These are phyloP conservation scores for Drosophila arizonae DNA, from an alignment of 1,140 invertebrate species.

Conservation along the genomic window DNA sequence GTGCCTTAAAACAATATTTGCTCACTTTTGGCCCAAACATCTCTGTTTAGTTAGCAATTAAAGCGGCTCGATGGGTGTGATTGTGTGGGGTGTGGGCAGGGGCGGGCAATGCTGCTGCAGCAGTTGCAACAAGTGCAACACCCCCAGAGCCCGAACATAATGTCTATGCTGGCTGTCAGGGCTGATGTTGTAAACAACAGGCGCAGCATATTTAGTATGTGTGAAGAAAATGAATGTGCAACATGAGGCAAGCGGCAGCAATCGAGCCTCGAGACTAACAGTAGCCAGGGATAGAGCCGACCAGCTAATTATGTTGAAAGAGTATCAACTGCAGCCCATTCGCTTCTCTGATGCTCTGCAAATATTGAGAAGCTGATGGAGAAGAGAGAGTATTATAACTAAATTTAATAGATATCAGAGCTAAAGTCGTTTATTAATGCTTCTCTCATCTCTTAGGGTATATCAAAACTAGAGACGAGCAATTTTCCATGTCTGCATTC, in stretches of 20 bases:
- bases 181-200: constrained; percentile 74
- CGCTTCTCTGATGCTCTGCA: background rate
- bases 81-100: no score
- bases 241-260: constrained; percentile 24
- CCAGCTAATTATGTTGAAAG: constrained; percentile 62
- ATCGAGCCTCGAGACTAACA: constrained; percentile 49
- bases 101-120: background rate
- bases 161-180: constrained; percentile 44
- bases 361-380: no score
- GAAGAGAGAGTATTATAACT: no score
- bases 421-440: no score
- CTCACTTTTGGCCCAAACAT: constrained; percentile 33
- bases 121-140: constrained; percentile 18
- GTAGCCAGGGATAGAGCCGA: constrained; percentile 50
- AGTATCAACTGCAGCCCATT: background rate
- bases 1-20: constrained; percentile 79
- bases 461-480: no score
- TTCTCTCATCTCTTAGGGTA: no score
- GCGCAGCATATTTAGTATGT: constrained; percentile 75
- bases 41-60: constrained; percentile 76
- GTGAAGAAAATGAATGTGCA: constrained; percentile 73
- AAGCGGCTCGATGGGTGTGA: constrained; percentile 15
- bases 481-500: no score
- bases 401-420: no score
- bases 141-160: constrained; percentile 48